Percentiles rank a stretch among this genome's conserved stretches.
These are phyloP conservation scores for Chionomys nivalis DNA, from an alignment of 2,113 vertebrate genomes.

Conservation along the genomic window DNA sequence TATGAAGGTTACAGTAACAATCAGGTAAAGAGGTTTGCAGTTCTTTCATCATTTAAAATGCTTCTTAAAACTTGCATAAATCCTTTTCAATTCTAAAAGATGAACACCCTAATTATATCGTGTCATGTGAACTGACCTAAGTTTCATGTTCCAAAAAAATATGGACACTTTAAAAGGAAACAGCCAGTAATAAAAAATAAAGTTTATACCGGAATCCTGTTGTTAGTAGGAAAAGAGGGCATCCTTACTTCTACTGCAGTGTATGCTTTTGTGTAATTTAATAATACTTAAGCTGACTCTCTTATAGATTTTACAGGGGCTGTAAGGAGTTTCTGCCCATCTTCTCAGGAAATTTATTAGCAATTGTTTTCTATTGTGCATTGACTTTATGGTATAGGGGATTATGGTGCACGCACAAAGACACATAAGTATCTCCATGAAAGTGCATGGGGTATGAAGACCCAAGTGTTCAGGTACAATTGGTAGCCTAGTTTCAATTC, in stretches of 20 bases:
- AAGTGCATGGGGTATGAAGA: background rate
- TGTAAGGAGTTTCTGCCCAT: background rate
- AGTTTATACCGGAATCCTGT: background rate
- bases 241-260: background rate
- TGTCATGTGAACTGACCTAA: constrained; percentile 49
- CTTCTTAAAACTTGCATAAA: constrained; percentile 65
- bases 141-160: constrained; percentile 63
- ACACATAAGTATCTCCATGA: background rate
- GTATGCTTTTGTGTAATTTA: background rate
- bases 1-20: constrained; percentile 59
- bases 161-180: constrained; percentile 50
- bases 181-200: constrained; percentile 12
- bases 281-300: background rate
- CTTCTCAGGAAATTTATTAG: background rate
- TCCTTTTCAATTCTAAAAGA: constrained; percentile 61
- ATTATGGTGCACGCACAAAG: too few species aligned
- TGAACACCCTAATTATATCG: constrained; percentile 55
- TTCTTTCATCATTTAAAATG: constrained; percentile 62
- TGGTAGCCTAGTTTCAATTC: background rate
- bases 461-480: background rate
- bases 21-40: background rate
- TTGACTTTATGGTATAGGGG: background rate
- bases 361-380: background rate
- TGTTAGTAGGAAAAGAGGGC: background rate
- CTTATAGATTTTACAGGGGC: background rate